Percentiles rank a stretch among this genome's conserved stretches.
Conservation (phyloP, 2,113 vertebrate genomes). For the Mellivora capensis region DNA sequence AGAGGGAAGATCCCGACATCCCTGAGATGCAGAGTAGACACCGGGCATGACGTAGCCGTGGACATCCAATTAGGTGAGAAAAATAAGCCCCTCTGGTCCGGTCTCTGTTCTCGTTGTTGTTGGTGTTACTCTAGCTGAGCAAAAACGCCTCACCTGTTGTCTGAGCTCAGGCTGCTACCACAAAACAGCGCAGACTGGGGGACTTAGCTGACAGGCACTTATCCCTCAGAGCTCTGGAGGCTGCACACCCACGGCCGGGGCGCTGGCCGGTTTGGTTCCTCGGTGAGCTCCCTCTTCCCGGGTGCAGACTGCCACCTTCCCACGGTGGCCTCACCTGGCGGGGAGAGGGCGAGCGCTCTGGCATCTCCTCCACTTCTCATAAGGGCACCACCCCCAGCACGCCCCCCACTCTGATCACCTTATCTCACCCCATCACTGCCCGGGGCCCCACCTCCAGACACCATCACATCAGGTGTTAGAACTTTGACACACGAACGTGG, state of each 20-base stretch:
- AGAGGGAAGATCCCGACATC: neutral
- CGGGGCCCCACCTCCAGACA: neutral
- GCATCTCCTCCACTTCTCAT: neutral
- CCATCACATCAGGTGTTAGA: neutral
- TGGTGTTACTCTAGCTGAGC: neutral
- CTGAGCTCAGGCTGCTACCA: neutral
- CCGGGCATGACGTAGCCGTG: neutral
- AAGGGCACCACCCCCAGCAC: neutral
- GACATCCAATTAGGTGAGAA: neutral
- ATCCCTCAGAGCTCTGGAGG: too few species aligned
- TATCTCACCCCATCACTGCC: neutral
- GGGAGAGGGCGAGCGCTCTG: too few species aligned
- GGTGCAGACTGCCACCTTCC: neutral
- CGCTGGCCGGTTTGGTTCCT: accelerated
- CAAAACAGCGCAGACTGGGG: accelerated
- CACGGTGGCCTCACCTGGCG: accelerated
- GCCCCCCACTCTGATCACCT: neutral
- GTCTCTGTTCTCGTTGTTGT: neutral
- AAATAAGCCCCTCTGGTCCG: accelerated
- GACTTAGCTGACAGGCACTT: accelerated
- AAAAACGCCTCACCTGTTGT: accelerated
- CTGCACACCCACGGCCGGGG: neutral
- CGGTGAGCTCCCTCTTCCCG: neutral
- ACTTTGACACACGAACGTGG: accelerated
- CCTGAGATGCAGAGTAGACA: neutral